A percentile compares a stretch with the other conserved stretches of the same genome.
These are phyloP conservation scores for Neoscelio sp. DNA, from an alignment of 2,888 invertebrate genomes.

Conservation along the genomic window DNA sequence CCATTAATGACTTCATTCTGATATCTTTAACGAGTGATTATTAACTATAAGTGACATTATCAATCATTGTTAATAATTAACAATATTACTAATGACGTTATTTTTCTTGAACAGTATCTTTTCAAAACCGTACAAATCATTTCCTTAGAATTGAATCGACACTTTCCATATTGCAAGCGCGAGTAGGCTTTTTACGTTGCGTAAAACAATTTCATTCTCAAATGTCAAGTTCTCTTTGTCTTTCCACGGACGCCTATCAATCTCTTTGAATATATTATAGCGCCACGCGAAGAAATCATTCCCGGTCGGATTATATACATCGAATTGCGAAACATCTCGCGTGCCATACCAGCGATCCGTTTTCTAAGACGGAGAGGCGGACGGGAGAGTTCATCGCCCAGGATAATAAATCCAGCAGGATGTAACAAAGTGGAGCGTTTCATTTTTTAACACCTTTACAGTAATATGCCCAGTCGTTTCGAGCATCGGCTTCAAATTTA, in stretches of 20 bases:
- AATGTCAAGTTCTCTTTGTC: conserved; percentile 38
- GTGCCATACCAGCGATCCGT: conserved; percentile 19
- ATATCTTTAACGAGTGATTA: too few relatives aligned
- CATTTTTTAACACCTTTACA: neutral
- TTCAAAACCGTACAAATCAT: too few relatives aligned
- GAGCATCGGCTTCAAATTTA: neutral
- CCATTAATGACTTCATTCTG: too few relatives aligned
- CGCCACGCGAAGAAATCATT: conserved; percentile 20
- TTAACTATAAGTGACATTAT: too few relatives aligned
- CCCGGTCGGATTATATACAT: conserved; percentile 16
- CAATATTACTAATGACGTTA: too few relatives aligned
- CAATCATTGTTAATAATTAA: too few relatives aligned
- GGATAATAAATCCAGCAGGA: conserved; percentile 29
- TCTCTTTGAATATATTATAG: conserved; percentile 18
- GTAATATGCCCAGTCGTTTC: neutral
- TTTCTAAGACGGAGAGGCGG: conserved; percentile 8
- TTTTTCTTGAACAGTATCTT: too few relatives aligned
- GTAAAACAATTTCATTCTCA: conserved; percentile 33
- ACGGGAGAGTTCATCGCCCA: conserved; percentile 36
- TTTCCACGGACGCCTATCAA: conserved; percentile 13
- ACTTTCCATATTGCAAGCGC: too few relatives aligned
- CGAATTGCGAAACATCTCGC: conserved; percentile 32
- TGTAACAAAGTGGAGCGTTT: conserved; percentile 9
- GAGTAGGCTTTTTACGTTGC: neutral
- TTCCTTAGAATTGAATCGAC: too few relatives aligned